Percentiles rank a stretch among this genome's conserved stretches.
Evolutionary conservation across 2,113 vertebrate species (phyloP).

Genomic region (Ceyx cyanopectus): DNA sequence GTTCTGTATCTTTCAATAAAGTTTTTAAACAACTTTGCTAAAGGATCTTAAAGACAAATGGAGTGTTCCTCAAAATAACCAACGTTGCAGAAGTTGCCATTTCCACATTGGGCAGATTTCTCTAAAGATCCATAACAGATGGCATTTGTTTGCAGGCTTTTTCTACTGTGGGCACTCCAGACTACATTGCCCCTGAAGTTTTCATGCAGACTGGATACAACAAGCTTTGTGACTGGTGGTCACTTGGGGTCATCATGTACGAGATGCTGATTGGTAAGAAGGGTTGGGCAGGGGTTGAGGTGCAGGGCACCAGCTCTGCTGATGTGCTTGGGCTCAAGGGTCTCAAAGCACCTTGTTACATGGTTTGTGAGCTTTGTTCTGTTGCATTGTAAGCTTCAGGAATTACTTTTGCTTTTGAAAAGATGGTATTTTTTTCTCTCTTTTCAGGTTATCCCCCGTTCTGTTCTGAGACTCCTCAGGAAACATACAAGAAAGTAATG

Average conservation of each 20-base stretch:
- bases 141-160: constrained; percentile 86
- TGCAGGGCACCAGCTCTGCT: background rate
- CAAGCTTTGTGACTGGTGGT: constrained; percentile 99
- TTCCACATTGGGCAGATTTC: background rate
- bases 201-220: constrained; percentile 98
- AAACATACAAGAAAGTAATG: constrained; percentile 99
- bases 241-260: constrained; percentile 97
- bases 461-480: constrained; percentile 98
- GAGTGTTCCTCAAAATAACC: background rate
- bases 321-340: background rate
- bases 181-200: constrained; percentile 97
- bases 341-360: background rate
- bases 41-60: background rate
- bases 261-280: constrained; percentile 96
- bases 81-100: accelerated
- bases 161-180: constrained; percentile 95
- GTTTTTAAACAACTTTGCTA: background rate
- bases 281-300: background rate
- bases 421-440: background rate
- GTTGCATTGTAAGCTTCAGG: background rate
- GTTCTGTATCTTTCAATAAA: background rate
- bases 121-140: background rate
- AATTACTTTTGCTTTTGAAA: background rate
- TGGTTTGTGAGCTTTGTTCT: background rate
- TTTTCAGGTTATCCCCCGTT: constrained; percentile 94